Evolutionary conservation across 2,113 vertebrate species (phyloP).

Genomic region (Hymenochirus boettgeri): DNA sequence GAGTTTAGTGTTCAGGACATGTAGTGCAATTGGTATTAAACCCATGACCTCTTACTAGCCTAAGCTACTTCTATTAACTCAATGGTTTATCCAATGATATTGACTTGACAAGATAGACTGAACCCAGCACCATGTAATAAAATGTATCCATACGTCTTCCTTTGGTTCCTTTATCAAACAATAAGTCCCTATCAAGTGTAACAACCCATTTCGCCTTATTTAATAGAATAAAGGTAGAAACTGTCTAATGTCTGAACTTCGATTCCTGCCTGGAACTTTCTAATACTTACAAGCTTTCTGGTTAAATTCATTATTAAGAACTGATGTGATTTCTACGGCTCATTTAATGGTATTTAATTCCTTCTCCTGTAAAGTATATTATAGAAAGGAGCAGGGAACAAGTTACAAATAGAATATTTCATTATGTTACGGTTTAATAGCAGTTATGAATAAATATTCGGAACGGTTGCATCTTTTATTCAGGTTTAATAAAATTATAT

Average conservation of each 20-base stretch:
- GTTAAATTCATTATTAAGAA: conserved; percentile 29
- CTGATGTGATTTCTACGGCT: conserved; percentile 39
- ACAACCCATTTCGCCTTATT: too few species aligned
- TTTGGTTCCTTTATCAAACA: too few species aligned
- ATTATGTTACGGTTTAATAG: conserved; percentile 24
- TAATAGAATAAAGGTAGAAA: too few species aligned
- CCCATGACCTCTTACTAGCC: too few species aligned
- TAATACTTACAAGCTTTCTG: conserved; percentile 24
- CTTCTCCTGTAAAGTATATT: conserved; percentile 33
- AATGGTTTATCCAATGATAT: too few species aligned
- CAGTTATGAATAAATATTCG: conserved; percentile 27
- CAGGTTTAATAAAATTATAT: conserved; percentile 39
- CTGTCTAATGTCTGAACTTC: conserved; percentile 1
- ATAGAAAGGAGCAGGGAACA: conserved; percentile 16
- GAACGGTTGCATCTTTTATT: conserved; percentile 23
- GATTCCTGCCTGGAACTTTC: conserved; percentile 14
- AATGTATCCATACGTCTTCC: too few species aligned
- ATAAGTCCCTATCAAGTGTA: too few species aligned
- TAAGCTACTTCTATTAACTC: too few species aligned
- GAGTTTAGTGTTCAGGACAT: too few species aligned
- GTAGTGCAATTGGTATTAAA: too few species aligned
- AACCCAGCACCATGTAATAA: too few species aligned
- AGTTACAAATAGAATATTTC: conserved; percentile 39
- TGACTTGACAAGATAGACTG: too few species aligned
- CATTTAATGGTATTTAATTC: conserved; percentile 42